Evolutionary conservation across 2,888 invertebrate species (phyloP).

Genomic region (Nemotelus nigrinus): DNA sequence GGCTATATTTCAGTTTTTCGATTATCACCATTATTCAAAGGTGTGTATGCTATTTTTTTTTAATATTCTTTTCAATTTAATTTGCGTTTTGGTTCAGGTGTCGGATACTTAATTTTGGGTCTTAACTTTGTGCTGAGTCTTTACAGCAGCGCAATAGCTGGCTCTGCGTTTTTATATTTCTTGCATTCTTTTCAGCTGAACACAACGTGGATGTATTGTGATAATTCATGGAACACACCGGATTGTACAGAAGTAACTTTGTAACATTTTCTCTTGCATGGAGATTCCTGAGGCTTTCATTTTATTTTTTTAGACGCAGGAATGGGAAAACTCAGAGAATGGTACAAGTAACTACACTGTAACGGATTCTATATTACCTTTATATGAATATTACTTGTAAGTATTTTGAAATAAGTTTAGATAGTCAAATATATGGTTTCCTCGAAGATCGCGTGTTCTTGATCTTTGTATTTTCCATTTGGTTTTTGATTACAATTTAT

Average conservation of each 20-base stretch:
- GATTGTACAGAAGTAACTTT: slow-evolving; percentile 66
- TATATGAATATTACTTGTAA: slow-evolving; percentile 59
- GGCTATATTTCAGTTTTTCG: slow-evolving; percentile 85
- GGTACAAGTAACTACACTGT: background rate
- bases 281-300: background rate
- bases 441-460: no score
- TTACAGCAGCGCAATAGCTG: slow-evolving; percentile 85
- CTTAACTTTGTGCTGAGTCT: slow-evolving; percentile 82
- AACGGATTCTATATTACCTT: background rate
- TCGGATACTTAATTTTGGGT: slow-evolving; percentile 84
- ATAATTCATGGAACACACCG: slow-evolving; percentile 83
- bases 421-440: no score
- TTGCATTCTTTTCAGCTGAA: slow-evolving; percentile 73
- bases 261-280: background rate
- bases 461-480: no score
- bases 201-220: slow-evolving; percentile 83
- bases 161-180: slow-evolving; percentile 85
- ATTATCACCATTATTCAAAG: slow-evolving; percentile 87
- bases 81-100: slow-evolving; percentile 69
- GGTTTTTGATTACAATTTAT: no score
- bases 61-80: background rate
- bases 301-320: background rate
- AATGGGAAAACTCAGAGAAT: background rate
- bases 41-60: slow-evolving; percentile 63
- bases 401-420: slow-evolving; percentile 22